A percentile compares a stretch with the other conserved stretches of the same genome.
phyloP scores from a whole-genome alignment of 2,113 vertebrate species.

The Nothoprocta pentlandii region DNA sequence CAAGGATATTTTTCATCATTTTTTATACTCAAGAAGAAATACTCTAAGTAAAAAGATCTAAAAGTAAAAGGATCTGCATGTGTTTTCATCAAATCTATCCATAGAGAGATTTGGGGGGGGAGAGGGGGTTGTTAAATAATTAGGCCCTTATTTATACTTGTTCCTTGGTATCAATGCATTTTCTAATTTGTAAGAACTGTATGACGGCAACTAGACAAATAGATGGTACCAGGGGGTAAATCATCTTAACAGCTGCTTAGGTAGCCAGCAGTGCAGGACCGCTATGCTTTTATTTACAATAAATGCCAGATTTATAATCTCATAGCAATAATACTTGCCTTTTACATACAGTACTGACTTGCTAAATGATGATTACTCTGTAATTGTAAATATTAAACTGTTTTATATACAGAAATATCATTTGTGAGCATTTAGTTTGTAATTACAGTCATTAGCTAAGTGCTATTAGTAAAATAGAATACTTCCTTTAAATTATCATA shows the following conservation, averaged over 20 bases:
- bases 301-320: neutral
- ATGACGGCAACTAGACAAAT: neutral
- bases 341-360: neutral
- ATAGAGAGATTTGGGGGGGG: neutral
- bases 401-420: neutral
- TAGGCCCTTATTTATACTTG: neutral
- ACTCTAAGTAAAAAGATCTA: neutral
- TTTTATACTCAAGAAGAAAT: neutral
- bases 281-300: neutral
- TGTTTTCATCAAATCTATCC: neutral
- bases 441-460: constrained; percentile 23
- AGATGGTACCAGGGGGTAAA: neutral
- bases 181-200: neutral
- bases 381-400: neutral
- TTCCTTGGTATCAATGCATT: neutral
- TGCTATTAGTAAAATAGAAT: neutral
- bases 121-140: neutral
- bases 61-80: fast-evolving
- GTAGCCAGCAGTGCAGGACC: neutral
- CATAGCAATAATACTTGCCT: neutral
- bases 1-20: neutral
- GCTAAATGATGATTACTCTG: neutral
- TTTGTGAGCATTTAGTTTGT: neutral
- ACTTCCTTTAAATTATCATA: neutral
- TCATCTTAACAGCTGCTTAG: neutral